These are phyloP conservation scores for Germaria angustata DNA, from an alignment of 2,888 invertebrate species.

Conservation along the genomic window DNA sequence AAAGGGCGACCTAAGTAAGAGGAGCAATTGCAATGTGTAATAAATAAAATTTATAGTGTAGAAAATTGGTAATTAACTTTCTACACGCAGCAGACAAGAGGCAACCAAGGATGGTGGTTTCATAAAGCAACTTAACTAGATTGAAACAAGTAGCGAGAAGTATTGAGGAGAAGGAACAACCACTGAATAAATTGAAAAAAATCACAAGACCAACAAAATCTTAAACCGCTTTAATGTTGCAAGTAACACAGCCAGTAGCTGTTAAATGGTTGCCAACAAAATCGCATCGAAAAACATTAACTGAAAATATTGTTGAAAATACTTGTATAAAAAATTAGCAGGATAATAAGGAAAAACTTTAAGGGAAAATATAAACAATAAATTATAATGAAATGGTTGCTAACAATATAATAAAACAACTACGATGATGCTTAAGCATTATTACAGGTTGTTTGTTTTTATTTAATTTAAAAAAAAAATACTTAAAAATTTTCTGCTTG, in stretches of 20 bases:
- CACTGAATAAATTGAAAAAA: neutral
- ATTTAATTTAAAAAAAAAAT: too few relatives aligned
- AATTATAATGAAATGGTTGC: conserved; percentile 58
- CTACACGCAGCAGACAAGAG: conserved; percentile 62
- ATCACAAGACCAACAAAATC: conserved; percentile 18
- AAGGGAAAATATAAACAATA: conserved; percentile 56
- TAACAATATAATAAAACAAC: neutral
- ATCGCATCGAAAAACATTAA: conserved; percentile 6
- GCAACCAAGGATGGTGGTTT: conserved; percentile 49
- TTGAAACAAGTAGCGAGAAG: conserved; percentile 42
- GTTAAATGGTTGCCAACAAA: neutral
- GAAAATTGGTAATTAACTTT: conserved; percentile 74
- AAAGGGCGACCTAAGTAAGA: conserved; percentile 2
- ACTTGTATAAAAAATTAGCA: too few relatives aligned
- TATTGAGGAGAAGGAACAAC: neutral
- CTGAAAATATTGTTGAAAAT: conserved; percentile 18
- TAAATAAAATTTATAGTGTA: conserved; percentile 75
- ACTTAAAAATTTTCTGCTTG: too few relatives aligned
- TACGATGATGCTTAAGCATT: neutral
- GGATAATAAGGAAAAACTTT: conserved; percentile 55
- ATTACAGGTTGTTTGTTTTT: conserved; percentile 2
- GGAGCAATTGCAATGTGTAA: conserved; percentile 69
- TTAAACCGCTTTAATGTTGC: conserved; percentile 40
- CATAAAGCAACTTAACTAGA: conserved; percentile 47
- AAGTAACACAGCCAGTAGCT: conserved; percentile 24